Evolutionary conservation across 2,888 invertebrate genomes (phyloP), one percentile per base, ranked within the genome.

Genomic region (Ennomos quercinarius): DNA sequence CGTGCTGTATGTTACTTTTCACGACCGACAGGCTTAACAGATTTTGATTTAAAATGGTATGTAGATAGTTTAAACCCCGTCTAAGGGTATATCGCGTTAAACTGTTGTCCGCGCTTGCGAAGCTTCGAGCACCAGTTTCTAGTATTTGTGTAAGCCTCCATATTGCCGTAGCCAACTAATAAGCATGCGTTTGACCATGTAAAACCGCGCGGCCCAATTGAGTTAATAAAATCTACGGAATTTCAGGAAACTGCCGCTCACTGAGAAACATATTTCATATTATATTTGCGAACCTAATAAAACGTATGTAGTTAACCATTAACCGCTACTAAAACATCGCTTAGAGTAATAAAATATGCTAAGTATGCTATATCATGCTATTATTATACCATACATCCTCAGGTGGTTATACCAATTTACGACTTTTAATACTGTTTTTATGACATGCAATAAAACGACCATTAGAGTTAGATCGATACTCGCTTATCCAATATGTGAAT

Each of bases 361-460:
- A 27, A 27, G 27, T 44, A 55, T 38, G 48, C 61, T 59, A 52
- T 61, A 57, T 57, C 67, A 47, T 40, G 39, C 10, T 43, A 49
- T 48, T 40, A 39, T n/a, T 43, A 49, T 48, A 57, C 17, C 54
- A 50, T 44, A 58, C 52, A 54, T 55, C 66, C 59, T 54, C 56
- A 72, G 71, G 68, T 74, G 68, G 71, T 70, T 71, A 71, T 65
- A 64, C 59, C 67, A 57, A 66, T 62, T 68, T 66, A 73, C 62
- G 61, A 63, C 65, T 68, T 76, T 73, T 78, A 76, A 76, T 79
- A 70, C 61, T 10, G 45, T 37, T 76, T 79, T 79, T 77, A 79
- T 76, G 77, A 71, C 64, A 52, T 56, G 65, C 68, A 79, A 78
- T 83, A 83, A 81, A 81, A 80, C 69, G 50, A 57, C 69, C 76